Evolutionary conservation across 2,888 invertebrate genomes (phyloP), one percentile per base, ranked within the genome.

Genomic region (Chrysomela aeneicollis): DNA sequence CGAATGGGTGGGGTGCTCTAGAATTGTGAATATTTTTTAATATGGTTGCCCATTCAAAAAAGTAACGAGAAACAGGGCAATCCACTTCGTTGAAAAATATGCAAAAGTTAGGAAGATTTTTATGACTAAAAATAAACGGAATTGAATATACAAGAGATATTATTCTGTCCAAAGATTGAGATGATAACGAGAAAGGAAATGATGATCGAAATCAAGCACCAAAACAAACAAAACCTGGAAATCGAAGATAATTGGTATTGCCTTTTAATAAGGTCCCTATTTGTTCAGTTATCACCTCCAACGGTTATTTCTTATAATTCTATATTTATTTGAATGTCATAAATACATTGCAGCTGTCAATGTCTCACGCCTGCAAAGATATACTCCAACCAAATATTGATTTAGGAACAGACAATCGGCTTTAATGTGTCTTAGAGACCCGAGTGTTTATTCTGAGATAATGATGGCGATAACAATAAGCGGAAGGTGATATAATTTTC

Each of bases 371-470:
- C 73, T 74, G 72, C 72, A 68, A 69, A 73, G 73, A 73, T 77
- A 75, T 73, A 74, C 63, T 71, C 71, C 74, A 63, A 71, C 72
- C 75, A 77, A 77, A 77, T 77, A 77, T 77, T 77, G 69, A 69
- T 73, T 75, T 75, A 76, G 76, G 75, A 69, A 69, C 68, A 70
- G 72, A 76, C 74, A 75, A 74, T 76, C 74, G 70, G 63, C 73
- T 64, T 73, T 72, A 73, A 73, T 73, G 69, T 72, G 67, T 71
- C 73, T 71, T 73, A 74, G 74, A 76, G 71, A 69, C 69, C 70
- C 63, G 69, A 68, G 69, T 76, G 71, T 76, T 76, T 76, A 73
- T 71, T 69, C 66, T 71, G 64, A 71, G 73, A 75, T 75, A 75
- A 73, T 76, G 71, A 73, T 71, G 66, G 61, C 66, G 73, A 73